phyloP scores from a whole-genome alignment of 2,888 invertebrate genomes.

The Cyclophora punctaria region DNA sequence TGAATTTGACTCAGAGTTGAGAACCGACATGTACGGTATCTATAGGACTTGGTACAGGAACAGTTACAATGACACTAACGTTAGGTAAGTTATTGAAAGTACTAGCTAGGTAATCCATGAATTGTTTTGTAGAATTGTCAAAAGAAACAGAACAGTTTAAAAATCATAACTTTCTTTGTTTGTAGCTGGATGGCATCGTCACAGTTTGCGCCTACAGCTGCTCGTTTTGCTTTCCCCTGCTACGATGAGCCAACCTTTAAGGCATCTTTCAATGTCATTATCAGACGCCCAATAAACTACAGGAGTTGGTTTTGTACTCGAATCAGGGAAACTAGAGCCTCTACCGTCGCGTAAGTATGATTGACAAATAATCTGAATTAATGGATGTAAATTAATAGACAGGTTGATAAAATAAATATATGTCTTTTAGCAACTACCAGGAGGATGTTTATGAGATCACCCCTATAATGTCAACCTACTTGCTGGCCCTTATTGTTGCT shows the following conservation, averaged over 20 bases:
- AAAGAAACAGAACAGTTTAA: too few relatives aligned
- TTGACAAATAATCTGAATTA: too few relatives aligned
- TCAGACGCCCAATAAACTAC: slow-evolving; percentile 72
- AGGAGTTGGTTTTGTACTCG: slow-evolving; percentile 76
- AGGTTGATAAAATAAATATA: too few relatives aligned
- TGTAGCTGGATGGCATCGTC: slow-evolving; percentile 78
- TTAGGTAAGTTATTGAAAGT: slow-evolving; percentile 29
- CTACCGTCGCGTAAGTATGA: slow-evolving; percentile 29
- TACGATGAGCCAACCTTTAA: slow-evolving; percentile 90
- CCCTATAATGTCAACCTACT: slow-evolving; percentile 78
- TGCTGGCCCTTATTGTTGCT: slow-evolving; percentile 81
- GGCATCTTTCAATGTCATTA: slow-evolving; percentile 81
- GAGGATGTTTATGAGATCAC: slow-evolving; percentile 52
- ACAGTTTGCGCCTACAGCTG: slow-evolving; percentile 80
- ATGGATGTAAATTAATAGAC: too few relatives aligned
- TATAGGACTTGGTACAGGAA: slow-evolving; percentile 59
- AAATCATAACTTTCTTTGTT: neutral
- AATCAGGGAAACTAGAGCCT: slow-evolving; percentile 35
- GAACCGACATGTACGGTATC: slow-evolving; percentile 61
- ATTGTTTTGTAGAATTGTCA: too few relatives aligned
- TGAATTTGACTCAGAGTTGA: slow-evolving; percentile 37
- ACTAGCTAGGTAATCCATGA: too few relatives aligned
- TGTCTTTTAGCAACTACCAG: slow-evolving; percentile 32
- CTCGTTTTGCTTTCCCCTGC: slow-evolving; percentile 84
- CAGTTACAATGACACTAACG: slow-evolving; percentile 12